Percentiles rank a stretch among this genome's conserved stretches.
These are phyloP conservation scores for Cantharis rustica DNA, from an alignment of 2,888 invertebrate species.

Conservation along the genomic window DNA sequence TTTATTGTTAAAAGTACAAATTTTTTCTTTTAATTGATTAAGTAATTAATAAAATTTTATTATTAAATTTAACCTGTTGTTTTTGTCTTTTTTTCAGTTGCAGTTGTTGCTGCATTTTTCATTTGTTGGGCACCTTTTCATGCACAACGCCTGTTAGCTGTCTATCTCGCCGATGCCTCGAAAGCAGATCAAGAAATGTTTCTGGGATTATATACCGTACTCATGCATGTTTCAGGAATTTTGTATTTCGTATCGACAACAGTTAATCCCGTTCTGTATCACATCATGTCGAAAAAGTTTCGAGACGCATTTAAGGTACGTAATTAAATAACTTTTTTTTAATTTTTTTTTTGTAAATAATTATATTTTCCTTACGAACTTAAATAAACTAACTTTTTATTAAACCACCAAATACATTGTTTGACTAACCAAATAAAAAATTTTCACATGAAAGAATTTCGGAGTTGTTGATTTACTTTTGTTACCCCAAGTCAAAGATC, in stretches of 20 bases:
- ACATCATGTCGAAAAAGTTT: constrained; percentile 93
- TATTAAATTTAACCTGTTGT: not conserved
- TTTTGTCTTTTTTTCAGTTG: constrained; percentile 65
- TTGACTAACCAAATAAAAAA: too few relatives aligned
- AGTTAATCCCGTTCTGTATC: constrained; percentile 90
- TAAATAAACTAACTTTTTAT: not conserved
- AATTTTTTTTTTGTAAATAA: too few relatives aligned
- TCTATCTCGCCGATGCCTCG: constrained; percentile 63
- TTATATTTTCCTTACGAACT: not conserved
- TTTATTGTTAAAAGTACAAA: too few relatives aligned
- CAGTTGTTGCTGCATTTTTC: constrained; percentile 87
- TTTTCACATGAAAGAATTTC: too few relatives aligned
- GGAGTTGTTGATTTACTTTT: too few relatives aligned
- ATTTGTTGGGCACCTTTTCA: constrained; percentile 93
- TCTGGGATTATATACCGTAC: constrained; percentile 34
- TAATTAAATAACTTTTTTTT: constrained; percentile 52
- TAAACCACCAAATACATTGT: not conserved
- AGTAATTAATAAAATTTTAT: not conserved
- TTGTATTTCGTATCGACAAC: constrained; percentile 91
- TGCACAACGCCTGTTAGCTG: constrained; percentile 83
- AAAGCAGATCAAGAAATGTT: constrained; percentile 32
- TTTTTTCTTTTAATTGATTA: too few relatives aligned
- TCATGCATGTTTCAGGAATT: constrained; percentile 84
- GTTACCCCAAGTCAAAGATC: too few relatives aligned
- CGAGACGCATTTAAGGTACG: constrained; percentile 83